phyloP scores from a whole-genome alignment of 2,113 vertebrate species.

The Trematocara zebra region DNA sequence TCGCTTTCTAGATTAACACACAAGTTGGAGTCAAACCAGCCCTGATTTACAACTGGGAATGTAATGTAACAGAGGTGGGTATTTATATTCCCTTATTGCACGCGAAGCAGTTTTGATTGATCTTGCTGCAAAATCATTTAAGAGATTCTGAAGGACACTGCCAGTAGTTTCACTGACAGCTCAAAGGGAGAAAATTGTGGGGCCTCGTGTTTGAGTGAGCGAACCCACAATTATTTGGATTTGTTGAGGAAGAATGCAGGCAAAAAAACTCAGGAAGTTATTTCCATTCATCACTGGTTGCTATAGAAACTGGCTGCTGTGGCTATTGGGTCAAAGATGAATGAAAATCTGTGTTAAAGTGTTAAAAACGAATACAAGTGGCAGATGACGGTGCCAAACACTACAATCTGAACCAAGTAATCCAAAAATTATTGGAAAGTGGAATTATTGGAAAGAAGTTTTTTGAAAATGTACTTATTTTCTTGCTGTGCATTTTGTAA shows the following conservation, averaged over 20 bases:
- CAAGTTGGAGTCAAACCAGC: not conserved
- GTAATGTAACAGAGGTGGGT: not conserved
- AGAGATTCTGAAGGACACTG: slow-evolving; percentile 18
- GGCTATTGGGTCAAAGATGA: not conserved
- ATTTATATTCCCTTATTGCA: not conserved
- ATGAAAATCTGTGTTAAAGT: not conserved
- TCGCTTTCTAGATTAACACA: not conserved
- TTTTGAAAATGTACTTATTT: not conserved
- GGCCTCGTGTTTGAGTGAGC: not conserved
- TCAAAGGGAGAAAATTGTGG: slow-evolving; percentile 10
- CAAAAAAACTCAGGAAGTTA: not conserved
- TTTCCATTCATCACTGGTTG: slow-evolving; percentile 2
- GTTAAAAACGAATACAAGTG: not conserved
- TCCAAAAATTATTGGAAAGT: not conserved
- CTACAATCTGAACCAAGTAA: not conserved
- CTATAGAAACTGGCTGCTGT: slow-evolving; percentile 3
- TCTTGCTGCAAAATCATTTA: not conserved
- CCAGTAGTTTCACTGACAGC: slow-evolving; percentile 26
- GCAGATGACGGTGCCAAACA: not conserved
- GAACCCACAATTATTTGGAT: slow-evolving; percentile 29
- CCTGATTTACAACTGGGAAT: not conserved
- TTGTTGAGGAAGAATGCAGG: not conserved
- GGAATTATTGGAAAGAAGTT: not conserved
- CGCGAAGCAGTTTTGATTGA: not conserved
- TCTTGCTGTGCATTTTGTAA: not conserved